phyloP scores from a whole-genome alignment of 1,140 invertebrate species.

The Fopius arisanus region DNA sequence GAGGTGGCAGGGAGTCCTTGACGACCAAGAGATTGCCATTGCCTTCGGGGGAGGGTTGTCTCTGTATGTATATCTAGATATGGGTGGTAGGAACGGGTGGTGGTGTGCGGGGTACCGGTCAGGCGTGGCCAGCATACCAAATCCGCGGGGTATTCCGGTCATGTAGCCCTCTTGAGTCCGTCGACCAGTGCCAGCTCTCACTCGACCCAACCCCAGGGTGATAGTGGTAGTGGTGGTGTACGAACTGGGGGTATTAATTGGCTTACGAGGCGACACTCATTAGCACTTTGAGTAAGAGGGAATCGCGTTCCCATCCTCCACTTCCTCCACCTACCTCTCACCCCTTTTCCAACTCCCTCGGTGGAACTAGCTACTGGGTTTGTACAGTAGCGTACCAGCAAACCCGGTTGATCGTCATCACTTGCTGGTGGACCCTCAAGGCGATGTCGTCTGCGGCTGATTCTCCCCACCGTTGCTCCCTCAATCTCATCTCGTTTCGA shows the following conservation, averaged over 20 bases:
- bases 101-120: slow-evolving; percentile 43
- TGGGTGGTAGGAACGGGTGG: background rate
- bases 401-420: background rate
- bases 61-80: slow-evolving; percentile 3
- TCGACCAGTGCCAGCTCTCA: slow-evolving; percentile 19
- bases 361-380: slow-evolving; percentile 21
- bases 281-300: slow-evolving; percentile 62
- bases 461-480: too few species aligned
- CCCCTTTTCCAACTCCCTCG: slow-evolving; percentile 22
- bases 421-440: background rate
- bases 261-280: slow-evolving; percentile 66
- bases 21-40: slow-evolving; percentile 16
- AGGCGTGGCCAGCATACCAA: slow-evolving; percentile 64
- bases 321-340: too few species aligned
- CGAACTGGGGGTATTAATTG: slow-evolving; percentile 60
- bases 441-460: background rate
- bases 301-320: slow-evolving; percentile 22
- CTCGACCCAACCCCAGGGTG: background rate
- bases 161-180: slow-evolving; percentile 53
- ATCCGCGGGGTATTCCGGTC: slow-evolving; percentile 62
- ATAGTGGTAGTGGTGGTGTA: slow-evolving; percentile 10
- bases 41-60: background rate
- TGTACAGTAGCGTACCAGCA: background rate
- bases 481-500: too few species aligned
- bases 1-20: slow-evolving; percentile 35